A percentile compares a stretch with the other conserved stretches of the same genome.
Evolutionary conservation across 2,888 invertebrate genomes (phyloP).

Genomic region (Xylota segnis): DNA sequence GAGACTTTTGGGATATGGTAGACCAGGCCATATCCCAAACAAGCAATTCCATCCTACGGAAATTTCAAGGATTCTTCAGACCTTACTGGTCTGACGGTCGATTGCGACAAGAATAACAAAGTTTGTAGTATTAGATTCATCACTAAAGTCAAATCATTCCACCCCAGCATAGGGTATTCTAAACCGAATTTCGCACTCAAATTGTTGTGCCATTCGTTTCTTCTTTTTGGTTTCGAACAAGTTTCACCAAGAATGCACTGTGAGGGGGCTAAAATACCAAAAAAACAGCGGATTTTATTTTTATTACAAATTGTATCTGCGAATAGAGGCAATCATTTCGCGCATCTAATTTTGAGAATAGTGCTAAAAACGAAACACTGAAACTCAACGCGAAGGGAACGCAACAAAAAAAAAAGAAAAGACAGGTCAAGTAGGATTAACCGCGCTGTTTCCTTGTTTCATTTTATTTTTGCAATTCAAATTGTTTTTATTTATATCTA

Average conservation of each 20-base stretch:
- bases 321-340: slow-evolving; percentile 40
- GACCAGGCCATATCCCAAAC: too few relatives aligned
- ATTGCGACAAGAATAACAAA: too few relatives aligned
- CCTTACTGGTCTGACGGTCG: too few relatives aligned
- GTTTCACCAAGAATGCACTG: not conserved
- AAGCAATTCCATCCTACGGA: too few relatives aligned
- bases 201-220: not conserved
- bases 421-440: slow-evolving; percentile 23
- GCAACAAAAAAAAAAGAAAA: not conserved
- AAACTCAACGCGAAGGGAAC: not conserved
- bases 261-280: slow-evolving; percentile 45
- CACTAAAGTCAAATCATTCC: too few relatives aligned
- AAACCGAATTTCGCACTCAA: not conserved
- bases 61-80: too few relatives aligned
- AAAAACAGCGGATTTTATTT: slow-evolving; percentile 35
- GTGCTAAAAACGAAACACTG: slow-evolving; percentile 2
- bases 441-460: slow-evolving; percentile 22
- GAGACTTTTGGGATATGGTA: too few relatives aligned
- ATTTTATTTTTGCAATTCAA: slow-evolving; percentile 17
- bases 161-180: not conserved
- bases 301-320: slow-evolving; percentile 15
- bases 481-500: slow-evolving; percentile 33
- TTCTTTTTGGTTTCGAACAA: not conserved
- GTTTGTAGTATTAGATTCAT: not conserved
- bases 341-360: slow-evolving; percentile 26